phyloP scores from a whole-genome alignment of 2,888 invertebrate species.

The Ormyrus pomaceus region DNA sequence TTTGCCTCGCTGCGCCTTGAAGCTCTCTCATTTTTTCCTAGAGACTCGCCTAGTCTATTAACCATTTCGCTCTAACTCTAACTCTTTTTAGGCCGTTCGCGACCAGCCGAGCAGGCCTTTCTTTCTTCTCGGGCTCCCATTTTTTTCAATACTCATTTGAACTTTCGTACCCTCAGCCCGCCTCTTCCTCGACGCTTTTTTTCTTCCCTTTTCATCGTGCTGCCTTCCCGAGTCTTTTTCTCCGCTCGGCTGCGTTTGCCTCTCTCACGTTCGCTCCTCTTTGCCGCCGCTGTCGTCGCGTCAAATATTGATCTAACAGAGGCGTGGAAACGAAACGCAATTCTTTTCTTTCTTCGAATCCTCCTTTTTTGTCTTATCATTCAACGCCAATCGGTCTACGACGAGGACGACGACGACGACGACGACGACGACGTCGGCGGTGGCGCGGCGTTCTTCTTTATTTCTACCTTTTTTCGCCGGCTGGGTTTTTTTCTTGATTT shows the following conservation, averaged over 20 bases:
- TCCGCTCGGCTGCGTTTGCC: conserved; percentile 9
- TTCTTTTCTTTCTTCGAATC: conserved; percentile 26
- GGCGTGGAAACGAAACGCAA: conserved; percentile 48
- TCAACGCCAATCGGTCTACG: conserved; percentile 12
- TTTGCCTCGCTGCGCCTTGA: not conserved
- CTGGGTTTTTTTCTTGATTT: not conserved
- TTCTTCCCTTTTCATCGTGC: not conserved
- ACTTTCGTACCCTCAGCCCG: not conserved
- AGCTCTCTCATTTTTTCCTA: too few relatives aligned
- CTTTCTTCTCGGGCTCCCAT: too few relatives aligned
- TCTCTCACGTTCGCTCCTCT: conserved; percentile 10
- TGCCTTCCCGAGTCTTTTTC: conserved; percentile 9
- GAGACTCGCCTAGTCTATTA: too few relatives aligned
- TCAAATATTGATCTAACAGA: conserved; percentile 52
- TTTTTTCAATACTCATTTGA: conserved; percentile 38
- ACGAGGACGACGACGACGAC: not conserved
- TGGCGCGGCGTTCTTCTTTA: not conserved
- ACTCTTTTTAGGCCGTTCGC: not conserved
- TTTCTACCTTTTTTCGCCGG: not conserved
- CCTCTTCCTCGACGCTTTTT: not conserved
- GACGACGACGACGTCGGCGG: conserved; percentile 22
- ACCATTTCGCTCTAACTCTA: not conserved
- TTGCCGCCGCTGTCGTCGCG: conserved; percentile 15
- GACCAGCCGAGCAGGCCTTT: too few relatives aligned
- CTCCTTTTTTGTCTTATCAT: conserved; percentile 25